A percentile compares a stretch with the other conserved stretches of the same genome.
These are phyloP conservation scores for Parazoanthus swiftii DNA, from an alignment of 92 coral and sea anemone genomes.

Conservation along the genomic window DNA sequence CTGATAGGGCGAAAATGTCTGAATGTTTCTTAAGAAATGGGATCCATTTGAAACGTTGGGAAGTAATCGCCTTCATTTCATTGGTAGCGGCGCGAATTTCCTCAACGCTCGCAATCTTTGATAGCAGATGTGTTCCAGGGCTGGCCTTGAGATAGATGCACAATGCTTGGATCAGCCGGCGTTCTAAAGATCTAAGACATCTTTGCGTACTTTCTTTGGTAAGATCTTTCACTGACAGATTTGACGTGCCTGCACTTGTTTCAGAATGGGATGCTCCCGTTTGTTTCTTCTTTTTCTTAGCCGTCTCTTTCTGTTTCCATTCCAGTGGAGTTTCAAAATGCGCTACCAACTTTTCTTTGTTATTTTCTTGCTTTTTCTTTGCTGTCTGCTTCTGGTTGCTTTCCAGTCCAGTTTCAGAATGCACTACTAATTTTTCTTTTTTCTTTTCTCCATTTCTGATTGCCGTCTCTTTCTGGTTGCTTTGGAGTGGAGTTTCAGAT, in stretches of 20 bases:
- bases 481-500: not conserved
- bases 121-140: slow-evolving; percentile 2
- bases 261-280: not conserved
- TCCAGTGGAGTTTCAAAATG: not conserved
- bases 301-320: not conserved
- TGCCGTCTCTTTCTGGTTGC: not conserved
- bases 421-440: not conserved
- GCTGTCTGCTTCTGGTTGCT: not conserved
- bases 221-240: not conserved
- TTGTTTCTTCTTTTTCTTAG: not conserved
- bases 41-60: slow-evolving; percentile 12
- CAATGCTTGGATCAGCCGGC: not conserved
- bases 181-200: not conserved
- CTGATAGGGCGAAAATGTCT: slow-evolving; percentile 7
- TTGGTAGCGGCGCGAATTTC: not conserved
- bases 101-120: not conserved
- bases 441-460: not conserved
- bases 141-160: not conserved
- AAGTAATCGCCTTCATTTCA: not conserved
- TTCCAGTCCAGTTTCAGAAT: not conserved
- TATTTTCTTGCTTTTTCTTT: not conserved
- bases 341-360: not conserved
- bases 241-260: not conserved
- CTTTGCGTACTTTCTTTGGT: not conserved
- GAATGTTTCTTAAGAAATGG: not conserved